Evolutionary conservation across 2,797 vertebrate genomes (phyloP).

Genomic region (Loriculus beryllinus): DNA sequence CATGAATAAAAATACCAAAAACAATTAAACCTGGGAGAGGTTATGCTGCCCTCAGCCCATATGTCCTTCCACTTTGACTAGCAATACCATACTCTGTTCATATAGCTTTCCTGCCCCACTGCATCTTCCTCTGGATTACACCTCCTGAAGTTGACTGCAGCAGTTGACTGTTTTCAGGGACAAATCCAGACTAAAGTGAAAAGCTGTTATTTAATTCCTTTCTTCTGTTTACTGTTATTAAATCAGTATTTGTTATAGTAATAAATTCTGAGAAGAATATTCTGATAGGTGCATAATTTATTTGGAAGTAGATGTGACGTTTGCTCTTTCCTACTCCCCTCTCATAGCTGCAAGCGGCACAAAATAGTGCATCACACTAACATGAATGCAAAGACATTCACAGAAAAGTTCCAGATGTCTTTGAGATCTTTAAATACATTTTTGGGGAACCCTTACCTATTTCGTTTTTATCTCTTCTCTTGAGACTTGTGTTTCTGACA

Average conservation of each 20-base stretch:
- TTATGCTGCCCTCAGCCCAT: not conserved
- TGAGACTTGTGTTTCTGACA: not conserved
- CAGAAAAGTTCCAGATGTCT: not conserved
- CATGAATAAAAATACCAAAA: slow-evolving; percentile 39
- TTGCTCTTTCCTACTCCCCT: not conserved
- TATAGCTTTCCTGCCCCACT: not conserved
- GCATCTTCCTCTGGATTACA: not conserved
- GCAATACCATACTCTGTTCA: not conserved
- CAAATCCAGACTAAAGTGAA: not conserved
- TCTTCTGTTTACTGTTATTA: not conserved
- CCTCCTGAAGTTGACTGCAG: not conserved
- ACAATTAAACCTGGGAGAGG: not conserved
- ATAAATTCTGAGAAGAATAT: not conserved
- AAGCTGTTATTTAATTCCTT: not conserved
- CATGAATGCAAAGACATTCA: not conserved
- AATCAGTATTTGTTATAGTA: not conserved
- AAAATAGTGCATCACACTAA: not conserved
- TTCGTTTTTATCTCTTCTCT: not conserved
- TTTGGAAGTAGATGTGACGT: not conserved
- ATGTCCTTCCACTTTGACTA: not conserved
- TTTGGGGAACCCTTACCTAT: not conserved
- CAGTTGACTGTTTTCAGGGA: not conserved
- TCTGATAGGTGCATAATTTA: not conserved
- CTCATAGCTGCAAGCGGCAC: not conserved
- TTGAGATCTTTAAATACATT: not conserved